Evolutionary conservation across 2,113 vertebrate species (phyloP).

Genomic region (Fulica atra): DNA sequence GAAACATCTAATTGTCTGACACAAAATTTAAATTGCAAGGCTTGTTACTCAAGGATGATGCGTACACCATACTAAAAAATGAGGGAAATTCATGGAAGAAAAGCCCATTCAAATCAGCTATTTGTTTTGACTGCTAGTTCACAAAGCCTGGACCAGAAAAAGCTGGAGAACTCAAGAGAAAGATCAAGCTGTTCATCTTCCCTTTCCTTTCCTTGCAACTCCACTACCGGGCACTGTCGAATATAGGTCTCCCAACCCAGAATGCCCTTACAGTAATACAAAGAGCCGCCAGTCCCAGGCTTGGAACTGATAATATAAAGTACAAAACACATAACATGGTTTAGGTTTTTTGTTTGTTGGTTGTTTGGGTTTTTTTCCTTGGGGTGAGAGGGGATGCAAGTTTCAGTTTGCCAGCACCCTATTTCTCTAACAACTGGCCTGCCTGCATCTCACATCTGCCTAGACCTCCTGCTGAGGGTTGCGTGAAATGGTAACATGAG

Average conservation of each 20-base stretch:
- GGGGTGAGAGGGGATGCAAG: not conserved
- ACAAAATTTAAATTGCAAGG: not conserved
- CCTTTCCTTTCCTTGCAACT: not conserved
- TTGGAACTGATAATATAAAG: not conserved
- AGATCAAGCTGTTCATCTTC: not conserved
- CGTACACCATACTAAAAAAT: not conserved
- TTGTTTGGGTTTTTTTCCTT: not conserved
- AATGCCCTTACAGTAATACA: not conserved
- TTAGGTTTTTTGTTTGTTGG: too few species aligned
- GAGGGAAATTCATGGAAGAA: not conserved
- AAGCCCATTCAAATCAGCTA: not conserved
- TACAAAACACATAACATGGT: not conserved
- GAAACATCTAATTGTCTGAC: not conserved
- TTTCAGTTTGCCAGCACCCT: not conserved
- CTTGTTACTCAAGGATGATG: not conserved
- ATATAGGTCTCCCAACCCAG: not conserved
- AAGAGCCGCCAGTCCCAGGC: not conserved
- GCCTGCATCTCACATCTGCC: not conserved
- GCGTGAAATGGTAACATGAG: not conserved
- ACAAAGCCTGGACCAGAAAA: not conserved
- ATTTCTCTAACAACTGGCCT: not conserved
- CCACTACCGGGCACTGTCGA: not conserved
- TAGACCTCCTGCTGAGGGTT: not conserved
- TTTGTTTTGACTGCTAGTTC: not conserved
- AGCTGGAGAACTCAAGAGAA: not conserved